phyloP scores from a whole-genome alignment of 2,888 invertebrate genomes.

The Allophyes oxyacanthae region DNA sequence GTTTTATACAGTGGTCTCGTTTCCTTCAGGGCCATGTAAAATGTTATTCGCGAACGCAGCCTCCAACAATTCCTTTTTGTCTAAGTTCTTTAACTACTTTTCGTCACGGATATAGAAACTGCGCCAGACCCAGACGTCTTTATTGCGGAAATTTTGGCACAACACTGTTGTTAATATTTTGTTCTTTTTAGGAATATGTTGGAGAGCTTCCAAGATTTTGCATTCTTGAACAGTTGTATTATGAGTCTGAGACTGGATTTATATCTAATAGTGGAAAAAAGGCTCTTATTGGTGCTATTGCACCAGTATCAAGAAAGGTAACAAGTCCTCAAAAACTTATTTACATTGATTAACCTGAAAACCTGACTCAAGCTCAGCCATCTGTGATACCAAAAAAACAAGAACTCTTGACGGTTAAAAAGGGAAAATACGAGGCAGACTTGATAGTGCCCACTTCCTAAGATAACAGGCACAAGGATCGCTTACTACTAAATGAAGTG shows the following conservation, averaged over 20 bases:
- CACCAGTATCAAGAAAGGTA: slow-evolving; percentile 2
- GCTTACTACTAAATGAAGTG: slow-evolving; percentile 60
- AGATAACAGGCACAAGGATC: slow-evolving; percentile 51
- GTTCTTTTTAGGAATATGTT: slow-evolving; percentile 39
- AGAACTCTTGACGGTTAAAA: slow-evolving; percentile 28
- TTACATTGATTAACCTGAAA: slow-evolving; percentile 39
- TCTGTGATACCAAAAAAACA: slow-evolving; percentile 29
- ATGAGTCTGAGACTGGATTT: slow-evolving; percentile 15
- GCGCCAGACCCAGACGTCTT: slow-evolving; percentile 50
- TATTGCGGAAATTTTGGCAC: slow-evolving; percentile 45
- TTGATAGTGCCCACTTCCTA: slow-evolving; percentile 51
- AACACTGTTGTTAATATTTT: slow-evolving; percentile 43
- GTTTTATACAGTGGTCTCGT: slow-evolving; percentile 4
- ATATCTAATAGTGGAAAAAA: background rate
- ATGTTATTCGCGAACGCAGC: slow-evolving; percentile 1
- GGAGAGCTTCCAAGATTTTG: slow-evolving; percentile 46
- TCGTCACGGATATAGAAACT: slow-evolving; percentile 33
- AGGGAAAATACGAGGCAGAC: slow-evolving; percentile 30
- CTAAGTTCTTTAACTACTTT: slow-evolving; percentile 34
- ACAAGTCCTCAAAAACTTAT: slow-evolving; percentile 17
- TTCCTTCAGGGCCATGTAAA: background rate
- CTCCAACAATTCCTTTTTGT: slow-evolving; percentile 22
- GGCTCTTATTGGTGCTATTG: background rate
- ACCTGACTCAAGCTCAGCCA: slow-evolving; percentile 30
- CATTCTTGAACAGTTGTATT: slow-evolving; percentile 27